phyloP scores from a whole-genome alignment of 2,113 vertebrate species.

The Acinonyx jubatus region DNA sequence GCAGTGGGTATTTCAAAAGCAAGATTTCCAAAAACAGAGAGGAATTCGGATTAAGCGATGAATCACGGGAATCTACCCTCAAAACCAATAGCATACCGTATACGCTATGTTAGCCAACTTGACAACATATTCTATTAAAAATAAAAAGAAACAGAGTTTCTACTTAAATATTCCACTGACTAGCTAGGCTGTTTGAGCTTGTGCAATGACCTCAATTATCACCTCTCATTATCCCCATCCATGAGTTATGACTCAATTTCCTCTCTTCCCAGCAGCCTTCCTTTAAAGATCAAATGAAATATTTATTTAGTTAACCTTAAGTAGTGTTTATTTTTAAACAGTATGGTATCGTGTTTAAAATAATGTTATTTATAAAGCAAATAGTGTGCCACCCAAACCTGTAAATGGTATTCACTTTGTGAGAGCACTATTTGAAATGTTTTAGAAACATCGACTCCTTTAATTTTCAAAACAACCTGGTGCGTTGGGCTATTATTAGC shows the following conservation, averaged over 20 bases:
- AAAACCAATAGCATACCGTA: too few relatives aligned
- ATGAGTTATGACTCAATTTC: background rate
- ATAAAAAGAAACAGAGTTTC: background rate
- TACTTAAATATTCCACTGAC: background rate
- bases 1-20: background rate
- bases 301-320: background rate
- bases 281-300: background rate
- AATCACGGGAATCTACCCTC: too few relatives aligned
- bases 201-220: background rate
- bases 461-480: background rate
- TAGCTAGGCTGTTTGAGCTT: background rate
- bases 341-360: background rate
- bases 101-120: too few relatives aligned
- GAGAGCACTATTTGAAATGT: background rate
- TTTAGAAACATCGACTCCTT: background rate
- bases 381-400: background rate
- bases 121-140: too few relatives aligned
- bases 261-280: background rate
- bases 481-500: background rate
- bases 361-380: background rate
- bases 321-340: background rate
- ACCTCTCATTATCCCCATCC: background rate
- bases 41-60: background rate
- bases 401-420: background rate
- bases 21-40: background rate